Evolutionary conservation across 2,113 vertebrate genomes (phyloP).

Genomic region (Sinosuthora webbiana): DNA sequence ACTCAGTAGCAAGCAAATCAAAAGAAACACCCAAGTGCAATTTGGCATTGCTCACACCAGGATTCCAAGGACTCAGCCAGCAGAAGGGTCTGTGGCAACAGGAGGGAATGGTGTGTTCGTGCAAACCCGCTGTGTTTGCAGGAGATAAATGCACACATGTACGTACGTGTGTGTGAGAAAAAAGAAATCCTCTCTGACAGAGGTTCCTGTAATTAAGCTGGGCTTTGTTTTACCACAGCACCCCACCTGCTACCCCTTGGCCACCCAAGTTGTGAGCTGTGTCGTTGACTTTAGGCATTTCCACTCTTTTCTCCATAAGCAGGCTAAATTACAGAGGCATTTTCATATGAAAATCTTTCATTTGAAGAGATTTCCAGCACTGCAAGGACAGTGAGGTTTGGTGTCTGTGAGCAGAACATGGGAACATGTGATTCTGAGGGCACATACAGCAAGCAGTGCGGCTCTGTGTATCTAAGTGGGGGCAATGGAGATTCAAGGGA

Average conservation of each 20-base stretch:
- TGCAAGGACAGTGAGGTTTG: background rate
- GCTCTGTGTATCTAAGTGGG: background rate
- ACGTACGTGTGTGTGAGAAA: background rate
- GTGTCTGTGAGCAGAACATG: background rate
- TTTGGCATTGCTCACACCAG: background rate
- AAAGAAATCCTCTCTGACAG: background rate
- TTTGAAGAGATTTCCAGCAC: background rate
- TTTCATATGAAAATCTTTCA: background rate
- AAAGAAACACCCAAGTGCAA: background rate
- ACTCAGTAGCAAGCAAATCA: background rate
- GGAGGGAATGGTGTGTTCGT: background rate
- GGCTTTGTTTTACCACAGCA: slow-evolving; percentile 11
- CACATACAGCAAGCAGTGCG: background rate
- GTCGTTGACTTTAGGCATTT: background rate
- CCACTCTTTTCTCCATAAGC: background rate
- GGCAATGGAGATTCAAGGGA: background rate
- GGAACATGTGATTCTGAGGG: background rate
- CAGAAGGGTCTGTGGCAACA: background rate
- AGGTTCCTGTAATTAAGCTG: background rate
- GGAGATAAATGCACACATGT: background rate
- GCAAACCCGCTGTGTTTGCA: background rate
- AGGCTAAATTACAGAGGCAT: background rate
- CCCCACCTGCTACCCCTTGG: slow-evolving; percentile 9
- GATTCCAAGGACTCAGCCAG: slow-evolving; percentile 7
- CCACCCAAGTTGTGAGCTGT: slow-evolving; percentile 34